Conservation (phyloP, 2,113 vertebrate species). For the Hypomesus transpacificus region DNA sequence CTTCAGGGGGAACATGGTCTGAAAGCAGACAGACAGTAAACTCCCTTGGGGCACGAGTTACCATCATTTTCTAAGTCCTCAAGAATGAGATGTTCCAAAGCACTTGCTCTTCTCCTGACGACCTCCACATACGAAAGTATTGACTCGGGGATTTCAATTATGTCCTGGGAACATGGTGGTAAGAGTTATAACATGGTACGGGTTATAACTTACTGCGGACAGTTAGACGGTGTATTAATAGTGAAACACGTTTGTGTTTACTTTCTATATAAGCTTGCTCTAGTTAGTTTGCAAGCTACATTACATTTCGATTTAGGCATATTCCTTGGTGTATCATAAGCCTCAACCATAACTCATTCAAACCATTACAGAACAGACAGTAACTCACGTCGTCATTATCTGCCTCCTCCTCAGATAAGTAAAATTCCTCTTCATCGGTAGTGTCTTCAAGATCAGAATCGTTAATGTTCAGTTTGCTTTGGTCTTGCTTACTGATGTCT, state of each 20-base stretch:
- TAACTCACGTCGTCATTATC: constrained; percentile 40
- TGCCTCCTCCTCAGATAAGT: constrained; percentile 41
- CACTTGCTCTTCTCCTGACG: constrained; percentile 69
- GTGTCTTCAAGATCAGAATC: constrained; percentile 57
- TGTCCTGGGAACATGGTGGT: constrained; percentile 54
- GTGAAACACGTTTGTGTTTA: too few relatives aligned
- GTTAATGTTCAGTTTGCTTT: constrained; percentile 58
- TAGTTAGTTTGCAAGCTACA: too few relatives aligned
- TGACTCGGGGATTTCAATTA: constrained; percentile 75
- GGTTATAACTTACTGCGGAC: not conserved
- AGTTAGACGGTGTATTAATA: not conserved
- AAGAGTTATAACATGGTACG: not conserved
- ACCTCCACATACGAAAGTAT: constrained; percentile 76
- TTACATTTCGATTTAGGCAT: not conserved
- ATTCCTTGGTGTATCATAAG: too few relatives aligned
- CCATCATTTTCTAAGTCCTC: constrained; percentile 71
- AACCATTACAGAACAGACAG: not conserved
- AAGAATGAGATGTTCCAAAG: constrained; percentile 75
- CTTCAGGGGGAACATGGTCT: too few relatives aligned
- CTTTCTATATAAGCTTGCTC: too few relatives aligned
- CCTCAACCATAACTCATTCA: too few relatives aligned
- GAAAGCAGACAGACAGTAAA: too few relatives aligned
- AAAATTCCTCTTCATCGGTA: constrained; percentile 47
- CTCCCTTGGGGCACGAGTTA: constrained; percentile 36
- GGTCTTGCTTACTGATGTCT: constrained; percentile 63